Evolutionary conservation across 2,888 invertebrate genomes (phyloP).

Genomic region (Tinea pellionella): DNA sequence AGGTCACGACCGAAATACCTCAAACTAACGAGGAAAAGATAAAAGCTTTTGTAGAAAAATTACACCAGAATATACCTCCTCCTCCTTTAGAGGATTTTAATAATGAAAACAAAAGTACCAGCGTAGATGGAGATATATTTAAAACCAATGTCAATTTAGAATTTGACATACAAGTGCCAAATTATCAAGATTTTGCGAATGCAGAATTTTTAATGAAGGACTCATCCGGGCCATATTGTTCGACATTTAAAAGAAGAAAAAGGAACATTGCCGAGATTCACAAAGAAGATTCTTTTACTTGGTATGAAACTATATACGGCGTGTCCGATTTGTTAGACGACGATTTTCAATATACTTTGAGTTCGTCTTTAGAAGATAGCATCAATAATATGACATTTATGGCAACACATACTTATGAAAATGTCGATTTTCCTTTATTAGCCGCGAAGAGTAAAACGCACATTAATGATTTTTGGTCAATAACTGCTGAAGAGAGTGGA

Average conservation of each 20-base stretch:
- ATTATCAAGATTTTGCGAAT: conserved; percentile 44
- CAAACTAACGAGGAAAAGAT: conserved; percentile 33
- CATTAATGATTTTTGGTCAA: background rate
- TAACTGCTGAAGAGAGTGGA: background rate
- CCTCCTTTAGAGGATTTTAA: conserved; percentile 35
- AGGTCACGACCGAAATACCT: background rate
- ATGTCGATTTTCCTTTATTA: background rate
- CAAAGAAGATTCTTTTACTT: conserved; percentile 23
- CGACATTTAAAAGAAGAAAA: conserved; percentile 40
- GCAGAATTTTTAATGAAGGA: conserved; percentile 29
- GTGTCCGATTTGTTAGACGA: conserved; percentile 30
- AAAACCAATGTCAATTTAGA: background rate
- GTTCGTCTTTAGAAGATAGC: background rate
- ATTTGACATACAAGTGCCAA: conserved; percentile 35
- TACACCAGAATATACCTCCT: conserved; percentile 45
- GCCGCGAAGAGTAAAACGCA: background rate
- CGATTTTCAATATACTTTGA: background rate
- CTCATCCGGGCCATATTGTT: conserved; percentile 18
- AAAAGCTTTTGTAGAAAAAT: conserved; percentile 38
- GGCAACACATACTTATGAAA: conserved; percentile 11
- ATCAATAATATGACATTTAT: conserved; percentile 15
- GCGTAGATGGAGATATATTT: background rate
- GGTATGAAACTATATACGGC: conserved; percentile 54
- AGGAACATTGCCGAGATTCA: background rate
- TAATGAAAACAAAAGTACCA: background rate